Percentiles rank a stretch among this genome's conserved stretches.
These are phyloP conservation scores for Adineta ricciae DNA, from an alignment of 2,888 invertebrate species.

Conservation along the genomic window DNA sequence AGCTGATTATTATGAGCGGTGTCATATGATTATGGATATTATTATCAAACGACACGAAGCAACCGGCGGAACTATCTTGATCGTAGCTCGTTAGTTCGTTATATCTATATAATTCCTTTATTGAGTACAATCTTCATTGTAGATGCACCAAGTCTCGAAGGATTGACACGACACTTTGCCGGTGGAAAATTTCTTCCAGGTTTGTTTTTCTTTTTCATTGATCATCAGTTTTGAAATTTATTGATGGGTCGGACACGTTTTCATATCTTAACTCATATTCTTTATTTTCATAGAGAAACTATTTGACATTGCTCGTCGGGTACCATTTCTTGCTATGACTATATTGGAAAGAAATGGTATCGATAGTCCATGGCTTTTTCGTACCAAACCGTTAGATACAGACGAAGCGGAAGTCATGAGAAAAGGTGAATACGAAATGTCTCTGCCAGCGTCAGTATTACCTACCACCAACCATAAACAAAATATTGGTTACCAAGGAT, in stretches of 20 bases:
- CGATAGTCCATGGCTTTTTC: background rate
- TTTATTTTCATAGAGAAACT: background rate
- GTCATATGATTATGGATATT: background rate
- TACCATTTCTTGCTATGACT: conserved; percentile 14
- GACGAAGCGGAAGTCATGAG: background rate
- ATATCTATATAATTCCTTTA: background rate
- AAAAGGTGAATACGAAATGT: background rate
- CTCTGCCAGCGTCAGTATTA: background rate
- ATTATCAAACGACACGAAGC: background rate
- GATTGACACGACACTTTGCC: background rate
- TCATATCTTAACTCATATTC: too few species aligned
- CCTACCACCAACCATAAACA: background rate
- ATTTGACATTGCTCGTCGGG: conserved; percentile 19
- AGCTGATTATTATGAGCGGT: conserved; percentile 4
- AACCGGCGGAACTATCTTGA: conserved; percentile 1
- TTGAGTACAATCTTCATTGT: background rate
- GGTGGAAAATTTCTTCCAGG: conserved; percentile 11
- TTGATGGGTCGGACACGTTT: too few species aligned
- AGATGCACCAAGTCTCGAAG: conserved; percentile 18
- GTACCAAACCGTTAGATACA: background rate
- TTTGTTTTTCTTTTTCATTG: background rate
- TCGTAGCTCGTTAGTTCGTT: background rate
- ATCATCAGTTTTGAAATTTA: too few species aligned
- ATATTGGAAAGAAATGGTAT: background rate
- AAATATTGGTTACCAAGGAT: background rate